Evolutionary conservation across 2,113 vertebrate species (phyloP).

Genomic region (Arothron firmamentum): DNA sequence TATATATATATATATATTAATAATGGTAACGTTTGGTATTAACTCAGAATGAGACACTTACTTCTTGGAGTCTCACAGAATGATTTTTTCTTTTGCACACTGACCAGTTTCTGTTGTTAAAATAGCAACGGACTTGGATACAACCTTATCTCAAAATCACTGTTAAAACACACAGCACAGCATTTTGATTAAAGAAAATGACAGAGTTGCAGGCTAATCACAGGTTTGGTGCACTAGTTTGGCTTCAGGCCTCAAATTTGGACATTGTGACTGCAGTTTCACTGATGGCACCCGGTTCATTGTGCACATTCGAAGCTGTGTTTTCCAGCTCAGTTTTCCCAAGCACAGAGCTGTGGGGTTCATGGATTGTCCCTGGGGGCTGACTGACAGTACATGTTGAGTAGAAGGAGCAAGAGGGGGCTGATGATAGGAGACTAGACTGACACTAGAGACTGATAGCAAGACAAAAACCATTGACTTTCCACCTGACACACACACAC

Average conservation of each 20-base stretch:
- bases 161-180: too few relatives aligned
- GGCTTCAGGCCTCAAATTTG: conserved; percentile 14
- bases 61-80: too few relatives aligned
- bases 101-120: too few relatives aligned
- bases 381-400: conserved; percentile 27
- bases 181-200: not conserved
- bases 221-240: not conserved
- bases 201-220: not conserved
- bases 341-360: conserved; percentile 35
- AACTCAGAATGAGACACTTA: too few relatives aligned
- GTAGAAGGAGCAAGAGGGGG: not conserved
- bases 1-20: too few relatives aligned
- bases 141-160: too few relatives aligned
- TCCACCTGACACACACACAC: conserved; percentile 31
- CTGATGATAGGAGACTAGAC: conserved; percentile 43
- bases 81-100: too few relatives aligned
- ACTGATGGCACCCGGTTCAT: not conserved
- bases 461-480: conserved; percentile 46
- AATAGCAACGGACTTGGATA: too few relatives aligned
- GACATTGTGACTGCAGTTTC: not conserved
- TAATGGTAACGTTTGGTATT: too few relatives aligned
- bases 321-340: conserved; percentile 1
- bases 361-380: conserved; percentile 42
- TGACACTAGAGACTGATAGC: conserved; percentile 53
- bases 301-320: conserved; percentile 8